Conservation (phyloP, 2,797 vertebrate species). For the Chelmon rostratus region DNA sequence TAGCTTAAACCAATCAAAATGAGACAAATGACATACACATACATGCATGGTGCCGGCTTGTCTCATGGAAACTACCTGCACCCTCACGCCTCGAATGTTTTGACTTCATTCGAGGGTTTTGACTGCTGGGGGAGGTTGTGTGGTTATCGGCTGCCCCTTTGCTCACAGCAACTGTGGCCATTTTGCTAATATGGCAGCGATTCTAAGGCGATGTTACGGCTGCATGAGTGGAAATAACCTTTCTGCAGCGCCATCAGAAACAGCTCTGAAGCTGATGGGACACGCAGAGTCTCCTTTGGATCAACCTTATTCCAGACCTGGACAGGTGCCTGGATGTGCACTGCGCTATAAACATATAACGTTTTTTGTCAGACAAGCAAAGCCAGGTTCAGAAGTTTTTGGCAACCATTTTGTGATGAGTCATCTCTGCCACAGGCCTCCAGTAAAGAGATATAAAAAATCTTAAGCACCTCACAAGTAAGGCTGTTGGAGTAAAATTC, state of each 20-base stretch:
- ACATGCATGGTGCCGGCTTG: constrained; percentile 12
- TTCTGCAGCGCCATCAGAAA: constrained; percentile 61
- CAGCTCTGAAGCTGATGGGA: constrained; percentile 37
- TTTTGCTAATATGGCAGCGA: constrained; percentile 49
- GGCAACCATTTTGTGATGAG: constrained; percentile 57
- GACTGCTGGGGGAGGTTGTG: constrained; percentile 38
- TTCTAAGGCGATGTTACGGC: constrained; percentile 36
- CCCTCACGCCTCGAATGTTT: constrained; percentile 13
- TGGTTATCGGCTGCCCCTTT: constrained; percentile 41
- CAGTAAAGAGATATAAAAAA: constrained; percentile 46
- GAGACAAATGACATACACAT: constrained; percentile 46
- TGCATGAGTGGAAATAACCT: constrained; percentile 38
- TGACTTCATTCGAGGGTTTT: constrained; percentile 48
- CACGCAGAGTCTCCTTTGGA: constrained; percentile 44
- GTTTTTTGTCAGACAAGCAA: constrained; percentile 39
- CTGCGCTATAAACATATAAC: constrained; percentile 42
- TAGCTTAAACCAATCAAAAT: constrained; percentile 44
- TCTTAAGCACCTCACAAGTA: constrained; percentile 50
- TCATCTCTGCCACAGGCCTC: constrained; percentile 49
- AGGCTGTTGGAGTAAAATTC: constrained; percentile 52
- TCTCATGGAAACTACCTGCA: constrained; percentile 40
- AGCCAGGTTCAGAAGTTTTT: constrained; percentile 39
- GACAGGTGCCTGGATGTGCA: constrained; percentile 52
- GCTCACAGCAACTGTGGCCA: constrained; percentile 42
- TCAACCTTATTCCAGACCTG: constrained; percentile 49